These are phyloP conservation scores for Galerucella nymphaeae DNA, from an alignment of 2,888 invertebrate genomes.

Conservation along the genomic window DNA sequence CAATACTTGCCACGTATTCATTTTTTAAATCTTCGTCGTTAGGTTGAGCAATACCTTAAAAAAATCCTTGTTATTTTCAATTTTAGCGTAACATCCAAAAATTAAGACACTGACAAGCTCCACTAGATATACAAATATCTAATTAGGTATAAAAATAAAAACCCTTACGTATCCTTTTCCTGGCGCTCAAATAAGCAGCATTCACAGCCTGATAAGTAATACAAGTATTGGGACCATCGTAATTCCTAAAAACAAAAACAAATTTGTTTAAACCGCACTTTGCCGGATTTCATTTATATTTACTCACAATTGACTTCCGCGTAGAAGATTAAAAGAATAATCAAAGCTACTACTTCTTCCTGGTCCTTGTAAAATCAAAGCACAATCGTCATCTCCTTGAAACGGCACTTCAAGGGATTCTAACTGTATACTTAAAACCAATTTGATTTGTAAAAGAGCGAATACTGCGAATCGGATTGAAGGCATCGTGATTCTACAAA, in stretches of 20 bases:
- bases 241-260: conserved; percentile 70
- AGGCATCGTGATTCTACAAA: conserved; percentile 24
- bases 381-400: conserved; percentile 73
- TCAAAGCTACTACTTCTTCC: conserved; percentile 85
- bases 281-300: not conserved
- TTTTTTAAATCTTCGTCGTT: conserved; percentile 82
- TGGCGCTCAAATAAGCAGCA: conserved; percentile 87
- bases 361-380: conserved; percentile 80
- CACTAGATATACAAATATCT: not conserved
- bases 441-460: conserved; percentile 18
- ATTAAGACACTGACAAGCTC: no score
- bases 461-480: conserved; percentile 13
- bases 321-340: conserved; percentile 84
- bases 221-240: conserved; percentile 80
- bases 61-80: not conserved
- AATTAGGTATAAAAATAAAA: not conserved
- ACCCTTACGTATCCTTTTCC: conserved; percentile 87
- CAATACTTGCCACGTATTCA: conserved; percentile 87
- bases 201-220: conserved; percentile 92
- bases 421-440: conserved; percentile 57
- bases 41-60: conserved; percentile 83
- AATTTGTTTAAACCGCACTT: not conserved
- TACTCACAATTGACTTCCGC: conserved; percentile 66
- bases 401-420: conserved; percentile 58
- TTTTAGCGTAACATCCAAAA: not conserved